Evolutionary conservation across 37 sponge, comb jelly and placozoan species (phyloP).

Genomic region (Diacarnus erythraeanus): DNA sequence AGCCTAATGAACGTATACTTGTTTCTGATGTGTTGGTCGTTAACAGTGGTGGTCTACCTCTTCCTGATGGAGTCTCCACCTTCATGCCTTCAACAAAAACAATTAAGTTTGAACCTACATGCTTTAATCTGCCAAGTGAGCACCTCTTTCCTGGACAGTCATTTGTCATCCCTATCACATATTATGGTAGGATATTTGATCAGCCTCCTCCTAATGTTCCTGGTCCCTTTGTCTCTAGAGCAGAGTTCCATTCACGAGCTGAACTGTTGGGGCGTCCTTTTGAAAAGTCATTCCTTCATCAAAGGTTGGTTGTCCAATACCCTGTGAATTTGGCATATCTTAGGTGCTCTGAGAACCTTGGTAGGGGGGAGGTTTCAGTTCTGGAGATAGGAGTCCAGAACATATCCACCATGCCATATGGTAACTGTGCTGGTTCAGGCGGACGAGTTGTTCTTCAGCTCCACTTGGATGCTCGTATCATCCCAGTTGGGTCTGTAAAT

Average conservation of each 20-base stretch:
- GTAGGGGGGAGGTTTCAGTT: conserved; percentile 65
- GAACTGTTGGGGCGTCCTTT: conserved; percentile 72
- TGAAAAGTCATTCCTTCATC: conserved; percentile 59
- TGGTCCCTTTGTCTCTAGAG: conserved; percentile 74
- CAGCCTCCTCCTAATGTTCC: conserved; percentile 79
- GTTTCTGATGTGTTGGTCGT: conserved; percentile 43
- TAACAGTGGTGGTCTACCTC: conserved; percentile 70
- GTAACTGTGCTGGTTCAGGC: conserved; percentile 61
- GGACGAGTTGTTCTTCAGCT: conserved; percentile 63
- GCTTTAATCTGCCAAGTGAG: conserved; percentile 50
- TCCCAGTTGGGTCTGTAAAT: conserved; percentile 68
- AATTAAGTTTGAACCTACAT: conserved; percentile 67
- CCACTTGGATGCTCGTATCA: conserved; percentile 69
- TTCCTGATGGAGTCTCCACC: conserved; percentile 55
- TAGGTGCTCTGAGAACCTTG: conserved; percentile 59
- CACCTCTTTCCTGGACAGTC: conserved; percentile 33
- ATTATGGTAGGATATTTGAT: conserved; percentile 80
- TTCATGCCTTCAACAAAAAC: conserved; percentile 65
- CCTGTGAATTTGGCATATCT: conserved; percentile 73
- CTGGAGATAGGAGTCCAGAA: conserved; percentile 77
- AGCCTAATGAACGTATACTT: conserved; percentile 77
- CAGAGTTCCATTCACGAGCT: conserved; percentile 64
- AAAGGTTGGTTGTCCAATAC: conserved; percentile 72
- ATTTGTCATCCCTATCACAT: conserved; percentile 58
- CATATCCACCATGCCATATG: conserved; percentile 77